Conservation (phyloP, 2,888 invertebrate genomes). For the Mellilla xanthometata region DNA sequence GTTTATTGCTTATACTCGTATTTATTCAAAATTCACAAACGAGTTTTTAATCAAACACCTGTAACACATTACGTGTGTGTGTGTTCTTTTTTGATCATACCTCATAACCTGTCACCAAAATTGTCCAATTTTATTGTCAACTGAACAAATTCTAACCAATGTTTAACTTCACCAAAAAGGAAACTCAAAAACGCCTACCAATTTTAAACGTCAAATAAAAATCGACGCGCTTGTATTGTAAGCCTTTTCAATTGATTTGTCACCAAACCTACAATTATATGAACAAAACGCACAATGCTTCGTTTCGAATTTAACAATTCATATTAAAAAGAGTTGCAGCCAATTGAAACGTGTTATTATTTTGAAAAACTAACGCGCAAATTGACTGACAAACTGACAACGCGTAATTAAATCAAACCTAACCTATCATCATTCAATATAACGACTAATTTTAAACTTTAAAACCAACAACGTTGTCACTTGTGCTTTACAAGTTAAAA, state of each 20-base stretch:
- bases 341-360: conserved; percentile 52
- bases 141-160: conserved; percentile 14
- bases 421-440: conserved; percentile 43
- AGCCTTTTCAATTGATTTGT: conserved; percentile 26
- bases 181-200: conserved; percentile 22
- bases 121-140: conserved; percentile 25
- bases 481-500: no score
- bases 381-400: conserved; percentile 48
- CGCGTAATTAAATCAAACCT: conserved; percentile 57
- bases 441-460: conserved; percentile 21
- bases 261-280: conserved; percentile 32
- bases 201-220: conserved; percentile 32
- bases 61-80: no score
- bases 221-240: conserved; percentile 10
- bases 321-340: conserved; percentile 34
- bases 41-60: no score
- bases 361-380: conserved; percentile 42
- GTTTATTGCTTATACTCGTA: no score
- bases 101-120: conserved; percentile 12
- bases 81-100: no score
- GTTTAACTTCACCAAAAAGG: conserved; percentile 21
- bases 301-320: conserved; percentile 31
- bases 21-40: no score
- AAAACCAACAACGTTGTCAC: conserved; percentile 8
- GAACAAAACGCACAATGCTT: conserved; percentile 26